These are phyloP conservation scores for Hirtodrosophila alboralis DNA, from an alignment of 2,888 invertebrate genomes.

Conservation along the genomic window DNA sequence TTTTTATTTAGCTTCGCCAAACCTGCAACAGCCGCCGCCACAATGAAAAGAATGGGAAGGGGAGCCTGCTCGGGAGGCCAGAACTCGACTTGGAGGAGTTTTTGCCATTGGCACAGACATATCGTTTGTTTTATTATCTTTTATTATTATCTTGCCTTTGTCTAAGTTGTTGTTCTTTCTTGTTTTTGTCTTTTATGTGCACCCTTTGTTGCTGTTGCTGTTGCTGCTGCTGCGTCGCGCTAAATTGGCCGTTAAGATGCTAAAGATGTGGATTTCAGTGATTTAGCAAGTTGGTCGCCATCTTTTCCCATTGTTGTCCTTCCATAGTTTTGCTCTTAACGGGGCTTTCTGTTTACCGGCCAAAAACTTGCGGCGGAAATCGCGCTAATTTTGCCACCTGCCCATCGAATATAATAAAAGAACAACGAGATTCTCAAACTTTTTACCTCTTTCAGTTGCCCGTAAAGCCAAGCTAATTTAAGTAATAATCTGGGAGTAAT, in stretches of 20 bases:
- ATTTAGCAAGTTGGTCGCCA: slow-evolving; percentile 66
- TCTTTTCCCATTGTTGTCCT: slow-evolving; percentile 29
- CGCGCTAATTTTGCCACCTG: slow-evolving; percentile 74
- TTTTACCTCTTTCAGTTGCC: background rate
- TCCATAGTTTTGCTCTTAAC: slow-evolving; percentile 20
- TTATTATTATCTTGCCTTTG: slow-evolving; percentile 68
- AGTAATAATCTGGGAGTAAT: too few relatives aligned
- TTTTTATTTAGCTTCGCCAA: slow-evolving; percentile 65
- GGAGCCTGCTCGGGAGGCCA: slow-evolving; percentile 10
- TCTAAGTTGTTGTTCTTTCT: slow-evolving; percentile 36
- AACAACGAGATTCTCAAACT: background rate
- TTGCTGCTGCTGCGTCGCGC: slow-evolving; percentile 32
- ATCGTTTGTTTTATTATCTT: slow-evolving; percentile 76
- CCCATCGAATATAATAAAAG: slow-evolving; percentile 2
- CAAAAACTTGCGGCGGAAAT: slow-evolving; percentile 64
- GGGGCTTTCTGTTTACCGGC: slow-evolving; percentile 4
- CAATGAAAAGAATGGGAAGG: slow-evolving; percentile 9
- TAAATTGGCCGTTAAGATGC: slow-evolving; percentile 81
- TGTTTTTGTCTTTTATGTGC: slow-evolving; percentile 22
- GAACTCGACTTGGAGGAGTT: slow-evolving; percentile 4
- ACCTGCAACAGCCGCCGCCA: slow-evolving; percentile 9
- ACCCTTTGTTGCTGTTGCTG: slow-evolving; percentile 11
- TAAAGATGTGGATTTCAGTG: slow-evolving; percentile 71
- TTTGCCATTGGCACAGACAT: slow-evolving; percentile 52
- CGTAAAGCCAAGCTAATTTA: too few relatives aligned